phyloP scores from a whole-genome alignment of 2,113 vertebrate species.

The Rhinoderma darwinii region DNA sequence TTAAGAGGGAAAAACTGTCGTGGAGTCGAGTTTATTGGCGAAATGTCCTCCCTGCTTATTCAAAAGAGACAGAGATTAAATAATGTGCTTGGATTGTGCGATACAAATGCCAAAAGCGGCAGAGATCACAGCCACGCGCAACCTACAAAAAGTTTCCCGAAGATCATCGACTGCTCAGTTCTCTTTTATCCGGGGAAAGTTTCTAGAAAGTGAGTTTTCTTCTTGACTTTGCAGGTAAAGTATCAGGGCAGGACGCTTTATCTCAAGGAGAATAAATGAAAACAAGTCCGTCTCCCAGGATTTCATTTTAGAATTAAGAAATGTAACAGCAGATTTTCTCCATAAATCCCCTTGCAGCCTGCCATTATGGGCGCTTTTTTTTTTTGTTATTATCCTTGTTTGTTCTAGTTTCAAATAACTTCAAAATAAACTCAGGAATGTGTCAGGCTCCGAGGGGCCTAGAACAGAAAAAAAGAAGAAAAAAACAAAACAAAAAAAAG shows the following conservation, averaged over 20 bases:
- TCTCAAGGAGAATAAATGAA: constrained; percentile 54
- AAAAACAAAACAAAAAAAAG: constrained; percentile 22
- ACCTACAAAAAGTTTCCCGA: constrained; percentile 8
- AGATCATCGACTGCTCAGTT: constrained; percentile 13
- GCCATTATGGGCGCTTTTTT: constrained; percentile 28
- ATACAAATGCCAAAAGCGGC: constrained; percentile 25
- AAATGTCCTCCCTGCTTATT: constrained; percentile 54
- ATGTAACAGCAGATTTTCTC: constrained; percentile 40
- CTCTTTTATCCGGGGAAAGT: constrained; percentile 44
- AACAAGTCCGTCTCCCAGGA: constrained; percentile 52
- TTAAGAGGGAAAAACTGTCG: constrained; percentile 33
- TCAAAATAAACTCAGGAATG: constrained; percentile 50
- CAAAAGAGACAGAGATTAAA: constrained; percentile 56
- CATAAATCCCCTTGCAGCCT: constrained; percentile 29
- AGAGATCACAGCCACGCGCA: constrained; percentile 16
- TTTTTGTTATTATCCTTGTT: constrained; percentile 8
- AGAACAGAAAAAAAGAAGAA: not conserved
- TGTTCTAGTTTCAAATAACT: constrained; percentile 57
- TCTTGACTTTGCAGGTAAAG: constrained; percentile 56
- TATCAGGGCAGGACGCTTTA: constrained; percentile 35
- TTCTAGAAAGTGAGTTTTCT: constrained; percentile 30
- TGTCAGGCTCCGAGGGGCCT: constrained; percentile 28
- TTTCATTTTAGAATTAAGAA: constrained; percentile 33
- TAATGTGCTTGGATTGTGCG: constrained; percentile 22
- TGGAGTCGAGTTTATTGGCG: constrained; percentile 52